A percentile compares a stretch with the other conserved stretches of the same genome.
phyloP scores from a whole-genome alignment of 2,888 invertebrate species.

The Philopedon plagiatum region DNA sequence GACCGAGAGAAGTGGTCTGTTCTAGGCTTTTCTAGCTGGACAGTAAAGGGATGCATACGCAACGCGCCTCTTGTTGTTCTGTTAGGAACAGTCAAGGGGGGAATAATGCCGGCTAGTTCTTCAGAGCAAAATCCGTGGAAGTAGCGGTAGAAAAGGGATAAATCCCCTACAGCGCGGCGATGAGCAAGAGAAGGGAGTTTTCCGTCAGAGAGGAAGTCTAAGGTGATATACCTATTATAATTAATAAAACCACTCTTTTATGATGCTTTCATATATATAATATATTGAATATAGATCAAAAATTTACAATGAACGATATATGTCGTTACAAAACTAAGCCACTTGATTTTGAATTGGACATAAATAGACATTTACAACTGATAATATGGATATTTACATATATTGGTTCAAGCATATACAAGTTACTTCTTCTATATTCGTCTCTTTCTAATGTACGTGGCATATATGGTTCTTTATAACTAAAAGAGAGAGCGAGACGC shows the following conservation, averaged over 20 bases:
- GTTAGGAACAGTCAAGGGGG: too few relatives aligned
- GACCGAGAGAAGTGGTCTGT: too few relatives aligned
- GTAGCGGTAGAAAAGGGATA: too few relatives aligned
- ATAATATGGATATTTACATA: constrained; percentile 53
- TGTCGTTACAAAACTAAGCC: constrained; percentile 68
- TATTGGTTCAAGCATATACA: constrained; percentile 48
- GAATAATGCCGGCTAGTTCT: too few relatives aligned
- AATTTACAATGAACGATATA: constrained; percentile 68
- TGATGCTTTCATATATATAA: constrained; percentile 56
- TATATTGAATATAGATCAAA: constrained; percentile 68
- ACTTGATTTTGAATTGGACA: constrained; percentile 62
- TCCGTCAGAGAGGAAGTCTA: too few relatives aligned
- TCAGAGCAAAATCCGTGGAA: too few relatives aligned
- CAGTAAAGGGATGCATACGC: too few relatives aligned
- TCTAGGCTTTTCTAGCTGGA: too few relatives aligned
- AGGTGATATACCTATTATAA: too few relatives aligned
- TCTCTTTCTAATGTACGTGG: constrained; percentile 35
- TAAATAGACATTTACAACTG: constrained; percentile 52
- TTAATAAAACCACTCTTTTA: constrained; percentile 26
- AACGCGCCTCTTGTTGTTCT: too few relatives aligned
- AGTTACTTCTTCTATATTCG: constrained; percentile 27
- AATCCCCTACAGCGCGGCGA: too few relatives aligned
- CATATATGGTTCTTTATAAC: constrained; percentile 42
- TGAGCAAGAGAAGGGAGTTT: too few relatives aligned
- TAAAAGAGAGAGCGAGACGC: constrained; percentile 41